phyloP scores from a whole-genome alignment of 2,113 vertebrate species.

The Coryphaenoides rupestris region DNA sequence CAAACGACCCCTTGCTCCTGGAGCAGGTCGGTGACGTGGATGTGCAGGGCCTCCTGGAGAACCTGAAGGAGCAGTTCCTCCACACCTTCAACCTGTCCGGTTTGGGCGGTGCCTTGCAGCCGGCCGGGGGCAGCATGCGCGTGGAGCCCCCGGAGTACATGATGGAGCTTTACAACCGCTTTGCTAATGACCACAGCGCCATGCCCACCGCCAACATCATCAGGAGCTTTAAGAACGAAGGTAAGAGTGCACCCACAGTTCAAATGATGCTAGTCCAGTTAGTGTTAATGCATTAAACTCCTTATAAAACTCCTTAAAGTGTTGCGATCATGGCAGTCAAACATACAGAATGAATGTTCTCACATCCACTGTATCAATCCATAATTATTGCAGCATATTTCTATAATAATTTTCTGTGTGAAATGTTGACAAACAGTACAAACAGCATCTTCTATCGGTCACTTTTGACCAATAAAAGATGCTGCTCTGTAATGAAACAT shows the following conservation, averaged over 20 bases:
- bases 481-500: too few relatives aligned
- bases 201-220: constrained; percentile 94
- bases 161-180: constrained; percentile 96
- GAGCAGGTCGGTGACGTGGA: constrained; percentile 82
- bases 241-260: constrained; percentile 57
- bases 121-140: constrained; percentile 65
- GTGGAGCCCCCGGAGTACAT: constrained; percentile 96
- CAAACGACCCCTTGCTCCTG: constrained; percentile 78
- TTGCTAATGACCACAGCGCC: constrained; percentile 86
- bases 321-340: too few relatives aligned
- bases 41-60: constrained; percentile 83
- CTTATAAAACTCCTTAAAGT: too few relatives aligned
- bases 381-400: too few relatives aligned
- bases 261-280: too few relatives aligned
- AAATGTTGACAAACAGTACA: too few relatives aligned
- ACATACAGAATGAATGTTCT: too few relatives aligned
- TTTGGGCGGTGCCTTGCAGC: constrained; percentile 58
- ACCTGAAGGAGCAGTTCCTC: constrained; percentile 87
- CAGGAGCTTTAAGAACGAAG: constrained; percentile 97
- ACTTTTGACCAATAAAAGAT: too few relatives aligned
- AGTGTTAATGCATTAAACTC: too few relatives aligned
- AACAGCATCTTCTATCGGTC: too few relatives aligned
- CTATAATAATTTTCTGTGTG: too few relatives aligned
- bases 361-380: neutral
- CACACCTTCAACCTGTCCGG: constrained; percentile 88